Evolutionary conservation across 64 coral and sea anemone species (phyloP).

Genomic region (Platygyra sinensis): DNA sequence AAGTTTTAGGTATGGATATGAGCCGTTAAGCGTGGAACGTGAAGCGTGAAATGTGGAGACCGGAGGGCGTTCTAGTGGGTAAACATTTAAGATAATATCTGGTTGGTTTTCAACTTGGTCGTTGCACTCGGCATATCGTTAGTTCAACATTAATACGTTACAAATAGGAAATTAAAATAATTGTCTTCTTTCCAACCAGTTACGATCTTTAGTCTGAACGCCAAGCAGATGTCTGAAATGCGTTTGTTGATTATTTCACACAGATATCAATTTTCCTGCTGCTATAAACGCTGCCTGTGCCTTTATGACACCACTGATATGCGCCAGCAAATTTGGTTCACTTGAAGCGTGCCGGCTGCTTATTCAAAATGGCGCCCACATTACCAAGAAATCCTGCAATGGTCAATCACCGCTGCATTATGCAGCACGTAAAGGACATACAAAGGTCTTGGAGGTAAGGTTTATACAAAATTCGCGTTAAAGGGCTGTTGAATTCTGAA

Average conservation of each 20-base stretch:
- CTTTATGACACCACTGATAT: conserved; percentile 43
- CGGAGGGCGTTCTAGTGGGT: no score
- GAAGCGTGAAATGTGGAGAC: no score
- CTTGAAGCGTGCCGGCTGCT: conserved; percentile 60
- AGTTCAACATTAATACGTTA: no score
- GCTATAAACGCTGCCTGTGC: neutral
- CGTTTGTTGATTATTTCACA: neutral
- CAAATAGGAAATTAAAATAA: neutral
- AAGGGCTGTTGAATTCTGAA: no score
- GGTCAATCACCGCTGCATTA: conserved; percentile 80
- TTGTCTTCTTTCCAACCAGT: neutral
- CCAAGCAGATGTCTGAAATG: neutral
- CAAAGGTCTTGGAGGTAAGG: conserved; percentile 58
- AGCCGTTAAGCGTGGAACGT: no score
- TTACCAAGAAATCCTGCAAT: conserved; percentile 43
- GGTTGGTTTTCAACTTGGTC: no score
- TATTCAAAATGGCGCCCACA: conserved; percentile 65
- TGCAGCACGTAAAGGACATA: conserved; percentile 49
- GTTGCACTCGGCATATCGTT: no score
- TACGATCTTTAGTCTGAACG: neutral
- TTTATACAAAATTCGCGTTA: neutral
- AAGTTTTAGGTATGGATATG: no score
- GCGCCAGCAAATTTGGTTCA: conserved; percentile 66
- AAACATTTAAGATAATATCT: no score
- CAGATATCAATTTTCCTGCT: conserved; percentile 63